Percentiles rank a stretch among this genome's conserved stretches.
Conservation (phyloP, 2,113 vertebrate species). For the Motacilla alba region DNA sequence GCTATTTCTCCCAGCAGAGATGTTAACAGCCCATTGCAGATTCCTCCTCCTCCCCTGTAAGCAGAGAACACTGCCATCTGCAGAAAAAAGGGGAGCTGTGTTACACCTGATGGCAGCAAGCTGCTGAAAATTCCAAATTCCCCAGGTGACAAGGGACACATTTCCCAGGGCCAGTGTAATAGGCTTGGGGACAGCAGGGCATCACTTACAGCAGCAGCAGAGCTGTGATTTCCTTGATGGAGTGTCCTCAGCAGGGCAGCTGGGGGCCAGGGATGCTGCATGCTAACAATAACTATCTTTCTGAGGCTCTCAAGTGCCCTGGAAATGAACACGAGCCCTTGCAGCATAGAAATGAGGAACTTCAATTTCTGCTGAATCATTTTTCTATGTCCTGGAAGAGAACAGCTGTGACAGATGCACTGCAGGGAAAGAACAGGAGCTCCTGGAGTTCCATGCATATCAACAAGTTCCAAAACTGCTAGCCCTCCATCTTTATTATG, state of each 20-base stretch:
- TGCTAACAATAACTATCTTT: slow-evolving; percentile 69
- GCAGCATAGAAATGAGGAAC: slow-evolving; percentile 71
- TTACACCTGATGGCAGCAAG: neutral
- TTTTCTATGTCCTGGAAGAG: slow-evolving; percentile 70
- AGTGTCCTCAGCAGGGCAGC: slow-evolving; percentile 61
- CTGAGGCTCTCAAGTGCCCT: slow-evolving; percentile 64
- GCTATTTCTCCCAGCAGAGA: neutral
- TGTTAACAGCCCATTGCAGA: neutral
- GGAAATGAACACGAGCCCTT: slow-evolving; percentile 73
- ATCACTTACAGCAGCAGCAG: slow-evolving; percentile 64
- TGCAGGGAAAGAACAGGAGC: slow-evolving; percentile 30
- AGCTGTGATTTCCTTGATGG: slow-evolving; percentile 70
- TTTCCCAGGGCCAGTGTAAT: slow-evolving; percentile 61
- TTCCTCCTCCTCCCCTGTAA: neutral
- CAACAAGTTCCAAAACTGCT: slow-evolving; percentile 41
- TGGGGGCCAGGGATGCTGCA: slow-evolving; percentile 43
- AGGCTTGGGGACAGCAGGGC: slow-evolving; percentile 32
- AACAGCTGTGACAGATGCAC: slow-evolving; percentile 62
- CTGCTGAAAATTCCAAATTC: slow-evolving; percentile 4
- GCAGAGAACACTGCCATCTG: slow-evolving; percentile 9
- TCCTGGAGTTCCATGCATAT: slow-evolving; percentile 58
- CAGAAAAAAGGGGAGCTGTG: neutral
- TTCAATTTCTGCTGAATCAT: slow-evolving; percentile 75
- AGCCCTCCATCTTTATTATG: slow-evolving; percentile 16
- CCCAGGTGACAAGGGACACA: slow-evolving; percentile 29